Evolutionary conservation across 2,797 vertebrate genomes (phyloP).

Genomic region (Alectoris magna): DNA sequence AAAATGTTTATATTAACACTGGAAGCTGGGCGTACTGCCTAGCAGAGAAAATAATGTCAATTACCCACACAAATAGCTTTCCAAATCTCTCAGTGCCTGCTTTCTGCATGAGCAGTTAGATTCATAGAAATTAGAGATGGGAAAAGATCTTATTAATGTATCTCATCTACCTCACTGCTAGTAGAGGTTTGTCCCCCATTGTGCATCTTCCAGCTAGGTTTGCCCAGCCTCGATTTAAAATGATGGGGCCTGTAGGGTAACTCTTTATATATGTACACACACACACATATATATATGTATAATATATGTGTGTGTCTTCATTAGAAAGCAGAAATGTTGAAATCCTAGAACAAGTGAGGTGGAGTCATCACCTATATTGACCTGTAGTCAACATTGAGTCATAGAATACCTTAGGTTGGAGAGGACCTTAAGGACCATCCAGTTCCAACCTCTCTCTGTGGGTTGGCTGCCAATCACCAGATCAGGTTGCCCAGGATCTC

Average conservation of each 20-base stretch:
- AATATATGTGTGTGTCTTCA: neutral
- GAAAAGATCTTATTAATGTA: slow-evolving; percentile 44
- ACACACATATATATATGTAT: neutral
- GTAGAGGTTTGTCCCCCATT: neutral
- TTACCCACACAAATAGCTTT: slow-evolving; percentile 77
- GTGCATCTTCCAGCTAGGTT: neutral
- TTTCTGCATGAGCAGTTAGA: slow-evolving; percentile 69
- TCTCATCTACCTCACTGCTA: slow-evolving; percentile 35
- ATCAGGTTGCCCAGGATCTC: no score
- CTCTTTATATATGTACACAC: no score
- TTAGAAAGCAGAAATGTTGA: neutral
- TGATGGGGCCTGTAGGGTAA: neutral
- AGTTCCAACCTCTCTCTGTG: no score
- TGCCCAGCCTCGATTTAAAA: neutral
- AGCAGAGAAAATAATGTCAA: slow-evolving; percentile 75
- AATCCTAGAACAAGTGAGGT: neutral
- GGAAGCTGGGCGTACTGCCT: slow-evolving; percentile 63
- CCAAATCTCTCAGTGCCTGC: slow-evolving; percentile 54
- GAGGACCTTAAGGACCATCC: no score
- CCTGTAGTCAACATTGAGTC: neutral
- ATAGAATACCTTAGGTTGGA: no score
- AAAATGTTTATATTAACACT: slow-evolving; percentile 72
- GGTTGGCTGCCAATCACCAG: no score
- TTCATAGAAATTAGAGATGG: slow-evolving; percentile 61
- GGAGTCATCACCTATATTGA: accelerated